Percentiles rank a stretch among this genome's conserved stretches.
phyloP scores from a whole-genome alignment of 2,797 vertebrate species.

The Argya squamiceps region DNA sequence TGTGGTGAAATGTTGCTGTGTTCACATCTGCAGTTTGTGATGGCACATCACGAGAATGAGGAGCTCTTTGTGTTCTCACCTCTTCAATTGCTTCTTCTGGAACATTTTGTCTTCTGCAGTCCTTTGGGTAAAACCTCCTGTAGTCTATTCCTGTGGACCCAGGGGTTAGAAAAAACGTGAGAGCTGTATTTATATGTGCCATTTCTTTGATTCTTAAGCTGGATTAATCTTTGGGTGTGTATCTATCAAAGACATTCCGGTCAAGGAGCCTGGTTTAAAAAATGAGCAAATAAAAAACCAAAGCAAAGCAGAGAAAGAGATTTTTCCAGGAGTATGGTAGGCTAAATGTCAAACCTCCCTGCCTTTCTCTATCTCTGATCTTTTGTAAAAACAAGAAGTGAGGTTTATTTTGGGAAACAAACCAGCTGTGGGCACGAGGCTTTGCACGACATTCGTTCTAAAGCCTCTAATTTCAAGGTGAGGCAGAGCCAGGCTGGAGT shows the following conservation, averaged over 20 bases:
- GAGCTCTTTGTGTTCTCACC: background rate
- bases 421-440: background rate
- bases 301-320: background rate
- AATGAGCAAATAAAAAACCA: background rate
- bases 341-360: slow-evolving; percentile 11
- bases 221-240: background rate
- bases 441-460: background rate
- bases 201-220: background rate
- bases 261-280: background rate
- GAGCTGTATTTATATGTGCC: background rate
- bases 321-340: background rate
- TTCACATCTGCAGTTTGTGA: background rate
- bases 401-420: slow-evolving; percentile 28
- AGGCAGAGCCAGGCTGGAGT: background rate
- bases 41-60: background rate
- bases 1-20: background rate
- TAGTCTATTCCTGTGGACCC: background rate
- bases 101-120: background rate
- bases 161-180: background rate
- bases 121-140: background rate
- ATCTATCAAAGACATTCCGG: background rate
- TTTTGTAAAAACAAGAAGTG: background rate
- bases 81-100: background rate
- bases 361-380: background rate
- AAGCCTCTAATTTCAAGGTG: slow-evolving; percentile 22